phyloP scores from a whole-genome alignment of 1,140 invertebrate species.

The Macrocentrus cingulum region DNA sequence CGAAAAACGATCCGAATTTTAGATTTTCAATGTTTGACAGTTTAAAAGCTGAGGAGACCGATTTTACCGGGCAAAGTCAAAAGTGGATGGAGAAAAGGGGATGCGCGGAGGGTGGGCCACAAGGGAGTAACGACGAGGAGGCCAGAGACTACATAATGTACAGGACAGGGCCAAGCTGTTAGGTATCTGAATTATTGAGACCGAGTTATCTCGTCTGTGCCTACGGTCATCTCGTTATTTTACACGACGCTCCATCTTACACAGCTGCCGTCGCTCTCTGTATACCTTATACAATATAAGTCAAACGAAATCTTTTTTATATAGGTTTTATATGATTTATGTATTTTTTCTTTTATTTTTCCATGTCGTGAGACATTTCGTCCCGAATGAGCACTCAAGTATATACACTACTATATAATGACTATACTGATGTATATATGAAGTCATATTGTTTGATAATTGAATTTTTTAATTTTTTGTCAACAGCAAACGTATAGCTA shows the following conservation, averaged over 20 bases:
- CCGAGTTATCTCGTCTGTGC: conserved; percentile 55
- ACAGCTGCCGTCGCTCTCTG: conserved; percentile 10
- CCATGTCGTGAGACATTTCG: too few species aligned
- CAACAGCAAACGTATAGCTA: too few species aligned
- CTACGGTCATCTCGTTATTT: conserved; percentile 35
- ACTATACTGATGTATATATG: too few species aligned
- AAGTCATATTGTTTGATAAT: too few species aligned
- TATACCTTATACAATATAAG: too few species aligned
- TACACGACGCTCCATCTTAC: conserved; percentile 13
- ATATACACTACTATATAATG: too few species aligned
- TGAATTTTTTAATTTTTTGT: too few species aligned
- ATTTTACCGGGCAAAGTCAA: conserved; percentile 17
- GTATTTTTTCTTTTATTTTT: too few species aligned
- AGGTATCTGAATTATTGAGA: conserved; percentile 57
- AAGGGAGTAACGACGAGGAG: conserved; percentile 40
- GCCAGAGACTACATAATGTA: conserved; percentile 56
- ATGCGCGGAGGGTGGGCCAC: conserved; percentile 26
- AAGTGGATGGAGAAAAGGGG: conserved; percentile 18
- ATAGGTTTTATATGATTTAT: conserved; percentile 9
- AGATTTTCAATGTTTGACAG: conserved; percentile 57
- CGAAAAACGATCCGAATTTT: conserved; percentile 51
- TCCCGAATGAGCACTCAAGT: too few species aligned
- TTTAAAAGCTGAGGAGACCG: conserved; percentile 56
- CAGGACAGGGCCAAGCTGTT: conserved; percentile 59
- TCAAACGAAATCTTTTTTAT: too few species aligned